A percentile compares a stretch with the other conserved stretches of the same genome.
Evolutionary conservation across 1,140 invertebrate genomes (phyloP).

Genomic region (Ganaspis sp.): DNA sequence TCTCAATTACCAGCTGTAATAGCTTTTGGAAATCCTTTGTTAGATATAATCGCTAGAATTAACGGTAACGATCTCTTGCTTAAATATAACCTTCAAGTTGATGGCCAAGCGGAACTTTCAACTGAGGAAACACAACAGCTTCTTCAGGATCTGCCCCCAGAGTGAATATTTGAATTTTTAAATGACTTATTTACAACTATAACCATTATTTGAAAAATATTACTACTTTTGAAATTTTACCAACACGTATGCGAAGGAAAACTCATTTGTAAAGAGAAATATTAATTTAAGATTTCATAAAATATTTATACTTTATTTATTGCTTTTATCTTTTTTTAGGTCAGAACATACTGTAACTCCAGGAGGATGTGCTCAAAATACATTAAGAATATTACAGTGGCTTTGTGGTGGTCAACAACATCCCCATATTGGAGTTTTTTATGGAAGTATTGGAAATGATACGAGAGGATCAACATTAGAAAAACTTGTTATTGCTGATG

Average conservation of each 20-base stretch:
- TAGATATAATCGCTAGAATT: constrained; percentile 79
- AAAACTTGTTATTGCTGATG: constrained; percentile 67
- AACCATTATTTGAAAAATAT: too few relatives aligned
- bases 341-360: constrained; percentile 59
- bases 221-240: too few relatives aligned
- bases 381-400: constrained; percentile 77
- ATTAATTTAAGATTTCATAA: too few relatives aligned
- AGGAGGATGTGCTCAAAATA: constrained; percentile 77
- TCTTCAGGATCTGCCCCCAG: constrained; percentile 57
- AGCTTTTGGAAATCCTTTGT: constrained; percentile 81
- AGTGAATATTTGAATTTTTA: constrained; percentile 58
- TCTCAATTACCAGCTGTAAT: constrained; percentile 61
- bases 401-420: constrained; percentile 64
- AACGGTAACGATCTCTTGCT: constrained; percentile 75
- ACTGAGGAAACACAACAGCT: constrained; percentile 66
- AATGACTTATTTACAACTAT: constrained; percentile 34
- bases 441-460: constrained; percentile 76
- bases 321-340: constrained; percentile 45
- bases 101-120: constrained; percentile 75
- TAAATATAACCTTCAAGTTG: constrained; percentile 77
- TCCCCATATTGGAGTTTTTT: constrained; percentile 64
- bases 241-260: too few relatives aligned
- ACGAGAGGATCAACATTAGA: constrained; percentile 68
- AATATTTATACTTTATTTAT: constrained; percentile 7
- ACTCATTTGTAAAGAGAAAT: too few relatives aligned